Base-by-base conservation (phyloP, 2,888 invertebrate species). In the Nudaria mundana region DNA sequence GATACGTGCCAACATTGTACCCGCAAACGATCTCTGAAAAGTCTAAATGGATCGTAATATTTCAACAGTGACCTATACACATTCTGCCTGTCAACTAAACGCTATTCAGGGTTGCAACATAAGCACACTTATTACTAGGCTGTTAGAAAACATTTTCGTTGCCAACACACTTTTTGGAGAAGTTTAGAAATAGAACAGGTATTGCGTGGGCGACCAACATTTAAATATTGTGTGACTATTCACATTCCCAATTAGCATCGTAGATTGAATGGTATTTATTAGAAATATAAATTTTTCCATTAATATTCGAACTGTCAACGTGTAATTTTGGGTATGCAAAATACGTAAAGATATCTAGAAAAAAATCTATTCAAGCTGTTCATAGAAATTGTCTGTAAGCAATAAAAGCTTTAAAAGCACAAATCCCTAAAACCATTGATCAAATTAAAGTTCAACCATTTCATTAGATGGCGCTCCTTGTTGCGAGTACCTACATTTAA, bases 221-320 rank as follows among this genome's bases (percentile, higher is more conserved):
- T 73, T 73, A 73, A 77, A 80, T 78, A 77, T 80, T 78, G 69
- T 75, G 70, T 63, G 71, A 71, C 64, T 61, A 72, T 77, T n/a
- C n/a, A 79, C 74, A 75, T 71, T 70, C 70, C 55, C 61, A 76
- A 74, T 74, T 71, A 70, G 67, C 66, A 49, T 37, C 56, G 46
- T 48, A 56, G 57, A 56, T 59, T 53, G 48, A 46, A 26, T 44
- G 50, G 50, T 55, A 56, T 56, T 38, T 36, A 32, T 43, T 44
- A 50, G 52, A 55, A 50, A 45, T 51, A 53, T 48, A 58, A n/a
- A n/a, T n/a, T 56, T 51, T 44, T 51, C 43, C 33, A 29, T 43
- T 55, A 49, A 46, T 52, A 44, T 40, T 18, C 22, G 31, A 40
- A 40, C 50, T 63, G 58, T 56, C 56, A 52, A 42, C 48, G 34